Conservation (phyloP, 2,797 vertebrate genomes). For the Erpetoichthys calabaricus region DNA sequence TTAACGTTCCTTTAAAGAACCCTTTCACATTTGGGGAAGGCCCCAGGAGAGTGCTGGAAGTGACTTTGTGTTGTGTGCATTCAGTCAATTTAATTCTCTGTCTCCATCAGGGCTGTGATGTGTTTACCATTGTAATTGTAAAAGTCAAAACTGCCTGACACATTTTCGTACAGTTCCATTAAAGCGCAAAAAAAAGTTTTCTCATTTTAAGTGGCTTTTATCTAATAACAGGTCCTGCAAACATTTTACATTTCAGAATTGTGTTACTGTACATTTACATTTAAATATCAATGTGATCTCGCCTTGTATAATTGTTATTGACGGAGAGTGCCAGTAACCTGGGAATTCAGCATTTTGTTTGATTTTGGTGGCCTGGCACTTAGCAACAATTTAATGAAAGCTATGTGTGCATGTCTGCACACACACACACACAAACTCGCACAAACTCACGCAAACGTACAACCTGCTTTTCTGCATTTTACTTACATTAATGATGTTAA, state of each 20-base stretch:
- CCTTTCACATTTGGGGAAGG: neutral
- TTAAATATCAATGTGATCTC: neutral
- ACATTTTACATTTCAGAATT: neutral
- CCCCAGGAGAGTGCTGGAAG: neutral
- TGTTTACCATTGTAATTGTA: conserved; percentile 7
- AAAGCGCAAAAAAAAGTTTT: conserved; percentile 3
- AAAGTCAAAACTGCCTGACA: conserved; percentile 5
- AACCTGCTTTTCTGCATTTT: too few species aligned
- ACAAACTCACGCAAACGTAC: too few species aligned
- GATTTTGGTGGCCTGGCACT: neutral
- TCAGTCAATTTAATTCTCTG: conserved; percentile 5
- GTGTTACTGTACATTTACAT: neutral
- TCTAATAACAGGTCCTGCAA: neutral
- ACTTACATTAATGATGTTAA: too few species aligned
- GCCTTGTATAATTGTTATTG: neutral
- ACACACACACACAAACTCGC: neutral
- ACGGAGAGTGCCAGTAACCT: neutral
- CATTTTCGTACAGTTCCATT: neutral
- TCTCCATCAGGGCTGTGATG: conserved; percentile 4
- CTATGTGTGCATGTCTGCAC: neutral
- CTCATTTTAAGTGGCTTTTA: conserved; percentile 5
- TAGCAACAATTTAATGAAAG: neutral
- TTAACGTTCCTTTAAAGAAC: neutral
- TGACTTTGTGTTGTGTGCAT: neutral
- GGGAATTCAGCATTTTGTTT: neutral